phyloP scores from a whole-genome alignment of 2,113 vertebrate genomes.

The Porphyrio hochstetteri region DNA sequence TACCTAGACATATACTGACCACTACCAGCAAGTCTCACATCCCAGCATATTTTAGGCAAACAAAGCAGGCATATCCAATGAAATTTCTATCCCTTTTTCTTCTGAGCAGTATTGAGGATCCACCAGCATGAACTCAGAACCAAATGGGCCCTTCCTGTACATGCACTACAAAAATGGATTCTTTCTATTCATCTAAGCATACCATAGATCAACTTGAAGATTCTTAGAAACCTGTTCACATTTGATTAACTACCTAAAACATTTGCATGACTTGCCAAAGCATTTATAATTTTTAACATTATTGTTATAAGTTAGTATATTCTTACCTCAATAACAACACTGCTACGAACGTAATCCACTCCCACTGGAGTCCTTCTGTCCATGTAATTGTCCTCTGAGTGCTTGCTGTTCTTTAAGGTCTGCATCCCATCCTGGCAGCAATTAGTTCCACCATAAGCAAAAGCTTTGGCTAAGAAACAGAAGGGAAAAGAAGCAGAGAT shows the following conservation, averaged over 20 bases:
- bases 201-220: neutral
- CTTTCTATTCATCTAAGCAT: neutral
- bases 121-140: neutral
- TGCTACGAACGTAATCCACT: conserved; percentile 82
- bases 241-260: neutral
- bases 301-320: neutral
- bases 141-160: neutral
- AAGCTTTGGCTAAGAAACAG: conserved; percentile 80
- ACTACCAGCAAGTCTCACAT: neutral
- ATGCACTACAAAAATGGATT: neutral
- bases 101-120: neutral
- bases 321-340: conserved; percentile 86
- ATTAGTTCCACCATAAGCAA: conserved; percentile 82
- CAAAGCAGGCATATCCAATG: neutral
- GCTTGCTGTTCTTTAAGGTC: conserved; percentile 69
- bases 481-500: neutral
- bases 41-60: neutral
- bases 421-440: conserved; percentile 83
- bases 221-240: rapidly evolving
- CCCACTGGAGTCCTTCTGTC: conserved; percentile 77
- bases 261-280: neutral
- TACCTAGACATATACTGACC: neutral
- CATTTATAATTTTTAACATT: neutral
- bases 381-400: conserved; percentile 62
- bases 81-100: neutral